Evolutionary conservation across 2,888 invertebrate genomes (phyloP).

Genomic region (Lasioglossum leucozonium): DNA sequence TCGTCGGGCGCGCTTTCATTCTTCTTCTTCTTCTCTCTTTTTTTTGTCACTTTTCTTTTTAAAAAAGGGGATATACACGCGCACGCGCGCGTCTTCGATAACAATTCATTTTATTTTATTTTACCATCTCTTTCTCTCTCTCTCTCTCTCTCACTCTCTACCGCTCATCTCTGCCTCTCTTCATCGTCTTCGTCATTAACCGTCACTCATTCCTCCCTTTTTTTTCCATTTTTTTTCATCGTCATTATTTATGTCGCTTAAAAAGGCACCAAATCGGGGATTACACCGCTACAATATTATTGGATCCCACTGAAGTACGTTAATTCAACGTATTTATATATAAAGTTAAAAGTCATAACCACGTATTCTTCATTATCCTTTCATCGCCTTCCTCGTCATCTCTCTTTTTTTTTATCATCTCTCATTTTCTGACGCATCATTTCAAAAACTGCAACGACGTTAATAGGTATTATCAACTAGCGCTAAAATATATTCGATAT

Average conservation of each 20-base stretch:
- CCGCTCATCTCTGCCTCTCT: not conserved
- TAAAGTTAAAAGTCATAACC: constrained; percentile 81
- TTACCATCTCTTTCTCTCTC: constrained; percentile 6
- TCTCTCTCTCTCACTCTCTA: constrained; percentile 14
- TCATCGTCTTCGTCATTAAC: not conserved
- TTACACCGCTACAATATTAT: constrained; percentile 73
- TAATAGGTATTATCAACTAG: constrained; percentile 84
- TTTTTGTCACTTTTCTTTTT: constrained; percentile 15
- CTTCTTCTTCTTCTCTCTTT: not conserved
- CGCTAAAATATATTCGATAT: constrained; percentile 84
- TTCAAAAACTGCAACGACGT: constrained; percentile 83
- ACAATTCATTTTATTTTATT: constrained; percentile 57
- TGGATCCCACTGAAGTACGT: constrained; percentile 80
- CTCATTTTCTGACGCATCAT: constrained; percentile 83
- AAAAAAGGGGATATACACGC: constrained; percentile 48
- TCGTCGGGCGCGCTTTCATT: constrained; percentile 62
- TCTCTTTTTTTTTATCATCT: constrained; percentile 56
- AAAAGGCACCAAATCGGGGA: constrained; percentile 84
- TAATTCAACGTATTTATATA: constrained; percentile 78
- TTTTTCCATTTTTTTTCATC: constrained; percentile 64
- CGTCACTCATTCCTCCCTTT: constrained; percentile 23
- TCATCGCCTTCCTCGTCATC: constrained; percentile 30
- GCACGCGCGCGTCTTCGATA: constrained; percentile 51
- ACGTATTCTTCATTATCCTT: constrained; percentile 51
- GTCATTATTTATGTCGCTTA: constrained; percentile 75